phyloP scores from a whole-genome alignment of 1,140 invertebrate genomes.

The Pseudomyrmex flavicornis region DNA sequence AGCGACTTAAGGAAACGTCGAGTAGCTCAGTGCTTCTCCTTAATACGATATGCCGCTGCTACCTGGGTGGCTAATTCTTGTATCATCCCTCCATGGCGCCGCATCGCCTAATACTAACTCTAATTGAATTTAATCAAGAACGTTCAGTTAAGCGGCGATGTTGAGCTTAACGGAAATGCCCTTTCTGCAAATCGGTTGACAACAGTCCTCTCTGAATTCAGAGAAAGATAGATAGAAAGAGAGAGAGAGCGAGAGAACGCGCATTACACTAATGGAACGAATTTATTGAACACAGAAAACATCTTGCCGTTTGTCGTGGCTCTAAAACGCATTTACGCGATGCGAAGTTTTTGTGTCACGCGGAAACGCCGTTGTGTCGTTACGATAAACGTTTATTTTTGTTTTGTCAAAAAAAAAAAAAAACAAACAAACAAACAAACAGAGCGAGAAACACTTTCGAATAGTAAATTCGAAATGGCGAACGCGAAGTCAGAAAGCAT shows the following conservation, averaged over 20 bases:
- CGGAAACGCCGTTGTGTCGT: no score
- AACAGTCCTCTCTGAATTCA: constrained; percentile 7
- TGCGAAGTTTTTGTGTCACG: no score
- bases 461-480: no score
- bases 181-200: constrained; percentile 67
- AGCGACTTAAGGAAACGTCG: constrained; percentile 59
- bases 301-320: no score
- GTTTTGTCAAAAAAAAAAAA: no score
- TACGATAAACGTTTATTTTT: no score
- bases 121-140: constrained; percentile 69
- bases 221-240: neutral
- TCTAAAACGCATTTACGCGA: no score
- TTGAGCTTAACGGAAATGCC: constrained; percentile 46
- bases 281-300: neutral
- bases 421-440: no score
- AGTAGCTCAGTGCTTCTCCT: constrained; percentile 32
- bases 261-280: neutral
- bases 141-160: constrained; percentile 64
- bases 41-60: constrained; percentile 53
- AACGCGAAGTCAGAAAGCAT: neutral
- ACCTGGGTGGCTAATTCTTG: constrained; percentile 67
- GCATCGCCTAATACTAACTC: constrained; percentile 65
- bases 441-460: no score
- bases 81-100: constrained; percentile 59
- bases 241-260: neutral